Evolutionary conservation across 1,140 invertebrate genomes (phyloP), one percentile per base, ranked within the genome.

Genomic region (Mizuhopecten yessoensis): DNA sequence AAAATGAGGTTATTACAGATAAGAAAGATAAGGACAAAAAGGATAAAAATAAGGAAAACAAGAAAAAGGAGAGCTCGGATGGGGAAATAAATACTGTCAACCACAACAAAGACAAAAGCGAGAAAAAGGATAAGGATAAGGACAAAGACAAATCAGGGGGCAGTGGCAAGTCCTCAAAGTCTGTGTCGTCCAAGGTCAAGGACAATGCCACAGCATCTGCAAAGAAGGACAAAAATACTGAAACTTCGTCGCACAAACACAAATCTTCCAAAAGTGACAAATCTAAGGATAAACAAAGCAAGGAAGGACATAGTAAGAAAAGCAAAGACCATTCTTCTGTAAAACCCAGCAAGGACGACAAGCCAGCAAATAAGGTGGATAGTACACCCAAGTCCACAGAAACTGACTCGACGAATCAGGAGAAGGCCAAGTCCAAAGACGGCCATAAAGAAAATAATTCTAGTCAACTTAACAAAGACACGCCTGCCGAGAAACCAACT

Each of bases 11-110:
- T 87, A 92, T 89, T 87, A 90, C 75, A 86, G 92, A 88, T 86
- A 92, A 91, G 88, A 93, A 93, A 89, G 92, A 94, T 49, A 89
- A 90, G 23, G 88, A 93, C 49, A 92, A 91, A n/a, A 90, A 90
- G 87, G 89, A 93, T 42, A 92, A 57, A 2, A 86, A 89, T 45
- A 91, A 90, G 86, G 87, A 94, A 57, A 93, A 92, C 87, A 93
- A 93, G 89, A 93, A 94, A 87, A 92, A 93, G 86, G 94, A 93
- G 11, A 94, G 92, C 36, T 92, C 90, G 23, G 87, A 88, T 34
- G 86, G 88, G 34, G 92, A 92, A n/a, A 92, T 92, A 86, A 92
- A 94, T 49, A 92, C 91, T 34, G 88, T 91, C 2, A 90, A 88
- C 20, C 87, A 90, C 29, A 91, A 94, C 75, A 92, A 94, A 90